phyloP scores from a whole-genome alignment of 2,888 invertebrate genomes.

The Gymnosoma rotundatum region DNA sequence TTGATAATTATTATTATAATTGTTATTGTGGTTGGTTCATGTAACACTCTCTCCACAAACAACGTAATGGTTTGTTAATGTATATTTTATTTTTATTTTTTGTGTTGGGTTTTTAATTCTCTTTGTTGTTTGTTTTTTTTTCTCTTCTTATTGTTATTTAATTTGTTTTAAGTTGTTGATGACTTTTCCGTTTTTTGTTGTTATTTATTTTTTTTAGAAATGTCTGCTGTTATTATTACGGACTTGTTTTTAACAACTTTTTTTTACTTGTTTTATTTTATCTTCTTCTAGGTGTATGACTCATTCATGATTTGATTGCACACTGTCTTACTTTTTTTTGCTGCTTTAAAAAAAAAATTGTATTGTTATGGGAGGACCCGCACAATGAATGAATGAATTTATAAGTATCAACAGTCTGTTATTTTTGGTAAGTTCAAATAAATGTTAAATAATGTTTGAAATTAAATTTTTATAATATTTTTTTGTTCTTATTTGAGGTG shows the following conservation, averaged over 20 bases:
- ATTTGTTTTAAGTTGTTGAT: no score
- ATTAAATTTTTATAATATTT: no score
- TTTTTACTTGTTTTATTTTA: constrained; percentile 21
- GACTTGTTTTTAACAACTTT: constrained; percentile 32
- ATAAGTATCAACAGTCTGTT: no score
- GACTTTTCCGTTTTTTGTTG: constrained; percentile 31
- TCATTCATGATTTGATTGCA: constrained; percentile 57
- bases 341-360: not conserved
- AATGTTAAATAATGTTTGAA: no score
- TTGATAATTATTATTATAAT: no score
- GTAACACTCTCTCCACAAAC: not conserved
- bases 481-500: no score
- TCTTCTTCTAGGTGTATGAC: constrained; percentile 49
- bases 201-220: constrained; percentile 1
- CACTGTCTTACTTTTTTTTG: constrained; percentile 14
- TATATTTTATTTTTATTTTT: not conserved
- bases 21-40: constrained; percentile 3
- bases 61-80: constrained; percentile 4
- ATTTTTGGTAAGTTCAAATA: no score
- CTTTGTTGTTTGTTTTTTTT: not conserved
- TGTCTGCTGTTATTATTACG: constrained; percentile 11
- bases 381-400: constrained; percentile 9
- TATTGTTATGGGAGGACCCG: constrained; percentile 28
- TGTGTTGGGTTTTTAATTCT: not conserved
- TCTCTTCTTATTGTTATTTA: not conserved